Evolutionary conservation across 2,113 vertebrate species (phyloP).

Genomic region (Eleginops maclovinus): DNA sequence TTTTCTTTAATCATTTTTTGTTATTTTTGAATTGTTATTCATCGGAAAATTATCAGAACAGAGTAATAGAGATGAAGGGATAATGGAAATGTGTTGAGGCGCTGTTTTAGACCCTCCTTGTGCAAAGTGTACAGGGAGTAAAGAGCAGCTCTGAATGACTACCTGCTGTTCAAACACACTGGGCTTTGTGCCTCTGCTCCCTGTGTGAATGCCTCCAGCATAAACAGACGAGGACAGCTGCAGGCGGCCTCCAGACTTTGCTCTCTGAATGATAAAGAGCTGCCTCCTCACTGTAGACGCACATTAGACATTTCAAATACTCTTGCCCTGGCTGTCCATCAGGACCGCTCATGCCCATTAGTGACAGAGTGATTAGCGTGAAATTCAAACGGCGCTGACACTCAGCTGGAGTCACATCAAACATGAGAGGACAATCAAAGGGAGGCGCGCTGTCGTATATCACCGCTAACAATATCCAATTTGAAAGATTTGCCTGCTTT

Average conservation of each 20-base stretch:
- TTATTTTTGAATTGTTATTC: no score
- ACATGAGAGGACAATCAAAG: constrained; percentile 19
- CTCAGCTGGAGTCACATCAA: constrained; percentile 5
- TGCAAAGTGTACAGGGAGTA: constrained; percentile 24
- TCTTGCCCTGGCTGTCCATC: constrained; percentile 41
- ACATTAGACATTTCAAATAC: constrained; percentile 58
- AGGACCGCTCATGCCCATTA: constrained; percentile 38
- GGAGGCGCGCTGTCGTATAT: constrained; percentile 12
- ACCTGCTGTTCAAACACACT: constrained; percentile 64
- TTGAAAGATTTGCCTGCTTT: constrained; percentile 14
- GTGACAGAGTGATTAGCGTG: constrained; percentile 58
- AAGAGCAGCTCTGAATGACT: constrained; percentile 35
- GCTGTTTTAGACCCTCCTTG: constrained; percentile 3
- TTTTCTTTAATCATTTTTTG: no score
- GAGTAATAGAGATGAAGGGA: not conserved
- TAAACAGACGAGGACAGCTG: constrained; percentile 69
- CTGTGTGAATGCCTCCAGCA: constrained; percentile 39
- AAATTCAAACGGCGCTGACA: constrained; percentile 36
- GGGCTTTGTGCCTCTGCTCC: constrained; percentile 16
- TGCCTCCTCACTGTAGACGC: constrained; percentile 45
- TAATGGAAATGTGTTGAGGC: not conserved
- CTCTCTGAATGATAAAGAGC: constrained; percentile 70
- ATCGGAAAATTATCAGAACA: no score
- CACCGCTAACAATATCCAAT: constrained; percentile 38
- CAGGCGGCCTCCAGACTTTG: constrained; percentile 56